Evolutionary conservation across 2,113 vertebrate genomes (phyloP).

Genomic region (Grallaria varia): DNA sequence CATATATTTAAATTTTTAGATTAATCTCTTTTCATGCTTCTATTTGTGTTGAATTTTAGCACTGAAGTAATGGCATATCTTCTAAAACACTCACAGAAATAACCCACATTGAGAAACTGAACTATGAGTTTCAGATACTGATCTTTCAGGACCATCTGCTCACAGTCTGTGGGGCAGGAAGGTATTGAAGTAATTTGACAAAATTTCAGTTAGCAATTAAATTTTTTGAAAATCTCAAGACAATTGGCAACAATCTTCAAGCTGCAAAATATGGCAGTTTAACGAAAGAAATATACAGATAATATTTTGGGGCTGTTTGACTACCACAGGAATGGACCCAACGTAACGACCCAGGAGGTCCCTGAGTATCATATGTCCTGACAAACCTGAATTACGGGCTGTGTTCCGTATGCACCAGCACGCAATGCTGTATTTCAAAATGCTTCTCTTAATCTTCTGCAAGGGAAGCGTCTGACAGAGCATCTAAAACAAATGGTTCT

Average conservation of each 20-base stretch:
- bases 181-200: not conserved
- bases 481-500: constrained; percentile 13
- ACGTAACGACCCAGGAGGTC: not conserved
- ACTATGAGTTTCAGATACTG: not conserved
- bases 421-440: constrained; percentile 9
- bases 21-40: not conserved
- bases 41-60: not conserved
- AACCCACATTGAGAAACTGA: not conserved
- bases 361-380: not conserved
- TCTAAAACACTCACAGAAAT: not conserved
- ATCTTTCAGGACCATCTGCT: not conserved
- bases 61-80: not conserved
- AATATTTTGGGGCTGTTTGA: not conserved
- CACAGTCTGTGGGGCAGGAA: not conserved
- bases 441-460: not conserved
- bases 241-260: not conserved
- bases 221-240: constrained; percentile 10
- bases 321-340: not conserved
- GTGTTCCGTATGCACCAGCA: not conserved
- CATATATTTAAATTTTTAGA: not conserved
- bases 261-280: not conserved
- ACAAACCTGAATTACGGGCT: constrained; percentile 7
- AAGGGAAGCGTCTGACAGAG: not conserved
- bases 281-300: not conserved
- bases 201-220: not conserved